phyloP scores from a whole-genome alignment of 2,797 vertebrate genomes.

The Coregonus sp. region DNA sequence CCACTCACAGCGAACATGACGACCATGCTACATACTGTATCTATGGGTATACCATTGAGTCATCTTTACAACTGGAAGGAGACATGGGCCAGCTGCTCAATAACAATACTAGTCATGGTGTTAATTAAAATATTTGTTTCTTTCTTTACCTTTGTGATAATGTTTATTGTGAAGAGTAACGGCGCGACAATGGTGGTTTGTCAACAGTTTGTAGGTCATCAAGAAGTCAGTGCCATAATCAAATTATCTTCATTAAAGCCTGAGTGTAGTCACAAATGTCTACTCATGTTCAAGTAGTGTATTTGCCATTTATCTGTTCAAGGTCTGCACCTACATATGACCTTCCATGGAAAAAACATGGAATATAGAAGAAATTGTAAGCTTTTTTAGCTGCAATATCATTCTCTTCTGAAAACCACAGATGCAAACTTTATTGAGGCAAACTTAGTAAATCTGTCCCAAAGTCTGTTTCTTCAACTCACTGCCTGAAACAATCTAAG shows the following conservation, averaged over 20 bases:
- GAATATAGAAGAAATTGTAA: background rate
- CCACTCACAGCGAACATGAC: constrained; percentile 42
- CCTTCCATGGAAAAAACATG: background rate
- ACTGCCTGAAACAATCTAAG: background rate
- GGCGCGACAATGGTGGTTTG: background rate
- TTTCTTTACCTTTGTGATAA: background rate
- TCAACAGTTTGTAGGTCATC: background rate
- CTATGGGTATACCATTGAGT: background rate
- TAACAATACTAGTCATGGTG: background rate
- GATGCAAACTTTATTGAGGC: background rate
- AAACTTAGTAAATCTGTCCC: background rate
- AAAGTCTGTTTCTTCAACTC: background rate
- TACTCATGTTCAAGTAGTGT: background rate
- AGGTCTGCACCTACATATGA: background rate
- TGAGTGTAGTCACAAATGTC: no score
- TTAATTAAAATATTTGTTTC: background rate
- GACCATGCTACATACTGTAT: constrained; percentile 28
- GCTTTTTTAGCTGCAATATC: background rate
- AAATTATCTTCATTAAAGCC: no score
- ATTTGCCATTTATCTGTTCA: background rate
- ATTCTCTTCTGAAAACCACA: background rate
- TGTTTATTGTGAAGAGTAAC: background rate
- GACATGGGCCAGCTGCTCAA: background rate
- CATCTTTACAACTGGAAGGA: background rate
- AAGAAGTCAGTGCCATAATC: background rate